Evolutionary conservation across 1,140 invertebrate genomes (phyloP).

Genomic region (Frieseomelitta varia): DNA sequence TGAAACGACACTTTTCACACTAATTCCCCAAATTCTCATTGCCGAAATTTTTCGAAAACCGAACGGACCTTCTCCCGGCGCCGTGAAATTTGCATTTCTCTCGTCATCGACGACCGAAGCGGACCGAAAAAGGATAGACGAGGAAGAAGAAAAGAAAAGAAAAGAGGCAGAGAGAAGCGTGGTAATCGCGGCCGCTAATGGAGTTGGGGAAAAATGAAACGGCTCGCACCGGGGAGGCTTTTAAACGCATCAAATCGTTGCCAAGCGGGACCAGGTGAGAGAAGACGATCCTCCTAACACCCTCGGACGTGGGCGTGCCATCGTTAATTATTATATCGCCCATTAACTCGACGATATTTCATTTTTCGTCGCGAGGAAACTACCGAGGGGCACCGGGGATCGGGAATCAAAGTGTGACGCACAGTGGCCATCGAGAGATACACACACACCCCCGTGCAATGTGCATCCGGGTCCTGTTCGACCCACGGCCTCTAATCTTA

Average conservation of each 20-base stretch:
- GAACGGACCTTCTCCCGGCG: no score
- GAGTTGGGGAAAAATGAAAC: conserved; percentile 67
- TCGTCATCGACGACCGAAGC: conserved; percentile 56
- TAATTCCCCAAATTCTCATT: no score
- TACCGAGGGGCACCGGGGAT: no score
- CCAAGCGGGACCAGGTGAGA: conserved; percentile 69
- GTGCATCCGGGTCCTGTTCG: conserved; percentile 35
- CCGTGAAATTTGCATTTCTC: conserved; percentile 63
- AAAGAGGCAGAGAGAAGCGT: background rate
- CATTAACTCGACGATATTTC: conserved; percentile 72
- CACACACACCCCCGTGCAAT: no score
- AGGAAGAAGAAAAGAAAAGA: background rate
- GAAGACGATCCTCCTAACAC: conserved; percentile 56
- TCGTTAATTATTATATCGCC: conserved; percentile 75
- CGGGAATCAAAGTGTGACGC: background rate
- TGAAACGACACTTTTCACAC: no score
- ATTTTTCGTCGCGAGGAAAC: conserved; percentile 21
- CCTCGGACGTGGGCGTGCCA: conserved; percentile 43
- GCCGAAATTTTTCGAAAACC: no score
- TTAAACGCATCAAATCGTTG: conserved; percentile 71
- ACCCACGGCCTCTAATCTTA: conserved; percentile 71
- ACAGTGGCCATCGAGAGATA: no score
- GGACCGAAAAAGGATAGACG: background rate
- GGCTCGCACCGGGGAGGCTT: conserved; percentile 72
- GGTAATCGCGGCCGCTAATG: conserved; percentile 61